Conservation (phyloP, 2,888 invertebrate genomes). For the Amblyjoppa fuscipennis region DNA sequence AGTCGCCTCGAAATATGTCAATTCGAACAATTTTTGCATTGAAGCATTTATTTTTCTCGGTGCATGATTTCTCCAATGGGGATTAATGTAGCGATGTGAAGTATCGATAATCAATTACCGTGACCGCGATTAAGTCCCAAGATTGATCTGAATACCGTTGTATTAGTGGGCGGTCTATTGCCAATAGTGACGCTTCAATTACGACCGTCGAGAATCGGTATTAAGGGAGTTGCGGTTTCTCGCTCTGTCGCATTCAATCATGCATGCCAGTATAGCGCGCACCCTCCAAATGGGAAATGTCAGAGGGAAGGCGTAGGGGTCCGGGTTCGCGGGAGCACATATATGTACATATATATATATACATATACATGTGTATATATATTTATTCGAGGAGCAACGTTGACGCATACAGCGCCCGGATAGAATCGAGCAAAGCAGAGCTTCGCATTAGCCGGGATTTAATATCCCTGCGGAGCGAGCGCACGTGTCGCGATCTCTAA, state of each 20-base stretch:
- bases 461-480: conserved; percentile 60
- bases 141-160: conserved; percentile 31
- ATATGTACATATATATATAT: neutral
- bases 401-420: conserved; percentile 24
- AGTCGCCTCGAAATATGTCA: no score
- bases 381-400: conserved; percentile 18
- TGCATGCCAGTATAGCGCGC: conserved; percentile 50
- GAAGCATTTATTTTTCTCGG: neutral
- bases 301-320: conserved; percentile 50
- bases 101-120: neutral
- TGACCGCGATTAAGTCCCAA: conserved; percentile 25
- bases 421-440: conserved; percentile 23
- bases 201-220: conserved; percentile 39
- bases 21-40: no score
- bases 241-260: conserved; percentile 67
- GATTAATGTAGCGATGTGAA: neutral
- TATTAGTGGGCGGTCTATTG: conserved; percentile 50
- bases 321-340: neutral
- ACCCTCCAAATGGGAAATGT: conserved; percentile 68
- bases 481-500: conserved; percentile 67
- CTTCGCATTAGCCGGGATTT: conserved; percentile 67
- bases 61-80: conserved; percentile 1
- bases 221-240: conserved; percentile 59
- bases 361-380: neutral
- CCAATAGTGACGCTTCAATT: conserved; percentile 62